Percentiles rank a stretch among this genome's conserved stretches.
These are phyloP conservation scores for Trichoplusia ni DNA, from an alignment of 1,140 invertebrate genomes.

Conservation along the genomic window DNA sequence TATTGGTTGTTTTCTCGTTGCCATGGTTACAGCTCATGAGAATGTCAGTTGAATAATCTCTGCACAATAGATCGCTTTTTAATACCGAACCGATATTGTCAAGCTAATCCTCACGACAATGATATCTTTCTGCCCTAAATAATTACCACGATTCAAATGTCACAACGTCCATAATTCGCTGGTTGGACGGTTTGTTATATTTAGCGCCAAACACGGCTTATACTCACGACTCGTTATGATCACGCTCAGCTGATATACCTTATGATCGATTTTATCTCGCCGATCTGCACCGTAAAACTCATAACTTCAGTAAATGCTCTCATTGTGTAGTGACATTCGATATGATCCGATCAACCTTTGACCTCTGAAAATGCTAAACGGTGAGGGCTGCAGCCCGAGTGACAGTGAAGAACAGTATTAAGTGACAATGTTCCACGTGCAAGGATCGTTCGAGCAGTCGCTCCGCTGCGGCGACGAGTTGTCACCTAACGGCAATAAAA, in stretches of 20 bases:
- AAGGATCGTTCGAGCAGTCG: conserved; percentile 85
- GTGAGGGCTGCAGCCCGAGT: conserved; percentile 38
- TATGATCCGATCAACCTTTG: conserved; percentile 57
- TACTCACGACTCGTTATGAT: conserved; percentile 41
- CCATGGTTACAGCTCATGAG: too few relatives aligned
- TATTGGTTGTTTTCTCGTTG: not conserved
- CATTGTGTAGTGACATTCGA: conserved; percentile 59
- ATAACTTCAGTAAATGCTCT: conserved; percentile 51
- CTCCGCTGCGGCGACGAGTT: conserved; percentile 81
- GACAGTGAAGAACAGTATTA: conserved; percentile 40
- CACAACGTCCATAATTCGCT: conserved; percentile 9
- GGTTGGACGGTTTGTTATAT: conserved; percentile 5
- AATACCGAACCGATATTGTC: not conserved
- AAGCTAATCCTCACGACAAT: conserved; percentile 1
- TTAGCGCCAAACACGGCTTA: conserved; percentile 12
- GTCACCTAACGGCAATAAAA: conserved; percentile 82
- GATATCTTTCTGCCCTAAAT: conserved; percentile 10
- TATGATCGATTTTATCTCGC: conserved; percentile 45
- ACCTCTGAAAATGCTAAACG: conserved; percentile 64
- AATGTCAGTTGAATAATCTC: too few relatives aligned
- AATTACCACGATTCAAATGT: conserved; percentile 7
- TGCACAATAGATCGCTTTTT: not conserved
- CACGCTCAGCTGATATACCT: conserved; percentile 34
- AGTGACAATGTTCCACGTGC: conserved; percentile 83
- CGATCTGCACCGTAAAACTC: conserved; percentile 53